Conservation (phyloP, 2,797 vertebrate species). For the Sebastolobus altivelis region DNA sequence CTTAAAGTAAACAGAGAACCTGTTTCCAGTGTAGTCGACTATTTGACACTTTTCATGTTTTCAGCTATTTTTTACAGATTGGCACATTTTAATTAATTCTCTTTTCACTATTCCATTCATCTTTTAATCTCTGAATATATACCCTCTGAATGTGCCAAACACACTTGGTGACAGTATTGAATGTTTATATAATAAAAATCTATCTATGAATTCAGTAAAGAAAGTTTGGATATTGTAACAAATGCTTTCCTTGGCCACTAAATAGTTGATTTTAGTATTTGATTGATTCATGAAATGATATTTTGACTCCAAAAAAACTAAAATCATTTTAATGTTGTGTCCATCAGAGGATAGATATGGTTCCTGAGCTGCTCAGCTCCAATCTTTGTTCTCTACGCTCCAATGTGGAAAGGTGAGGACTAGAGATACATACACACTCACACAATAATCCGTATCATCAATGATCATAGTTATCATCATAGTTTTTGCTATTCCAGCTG, state of each 20-base stretch:
- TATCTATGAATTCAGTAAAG: neutral
- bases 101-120: neutral
- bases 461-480: neutral
- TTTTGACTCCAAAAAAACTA: neutral
- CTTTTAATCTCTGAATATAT: neutral
- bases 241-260: neutral
- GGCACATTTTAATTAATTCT: neutral
- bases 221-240: neutral
- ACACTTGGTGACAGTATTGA: neutral
- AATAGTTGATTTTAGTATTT: neutral
- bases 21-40: neutral
- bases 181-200: neutral
- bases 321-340: conserved; percentile 33
- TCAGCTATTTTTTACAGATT: neutral
- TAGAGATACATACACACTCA: neutral
- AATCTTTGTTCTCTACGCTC: conserved; percentile 96
- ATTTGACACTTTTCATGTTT: neutral
- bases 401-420: conserved; percentile 93
- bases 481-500: neutral
- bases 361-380: conserved; percentile 97
- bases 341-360: conserved; percentile 98
- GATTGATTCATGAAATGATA: neutral
- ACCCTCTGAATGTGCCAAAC: neutral
- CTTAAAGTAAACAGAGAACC: too few relatives aligned
- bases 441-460: neutral